A percentile compares a stretch with the other conserved stretches of the same genome.
Conservation (phyloP, 92 coral and sea anemone species). For the Micromussa lordhowensis region DNA sequence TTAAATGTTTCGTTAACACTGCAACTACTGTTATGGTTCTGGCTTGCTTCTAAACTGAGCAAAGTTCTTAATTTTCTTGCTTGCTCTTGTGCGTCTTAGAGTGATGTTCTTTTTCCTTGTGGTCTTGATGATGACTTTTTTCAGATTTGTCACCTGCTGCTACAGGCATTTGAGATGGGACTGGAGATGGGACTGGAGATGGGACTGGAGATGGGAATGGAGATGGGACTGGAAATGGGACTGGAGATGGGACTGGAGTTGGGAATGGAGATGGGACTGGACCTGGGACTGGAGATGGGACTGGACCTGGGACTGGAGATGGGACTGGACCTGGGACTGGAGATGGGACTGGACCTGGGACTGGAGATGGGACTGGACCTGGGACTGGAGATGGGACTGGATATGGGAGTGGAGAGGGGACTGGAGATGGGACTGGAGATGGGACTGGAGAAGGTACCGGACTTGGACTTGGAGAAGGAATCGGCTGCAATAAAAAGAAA, state of each 20-base stretch:
- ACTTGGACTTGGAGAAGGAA: not conserved
- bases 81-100: not conserved
- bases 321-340: slow-evolving; percentile 28
- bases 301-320: slow-evolving; percentile 23
- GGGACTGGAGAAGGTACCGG: slow-evolving; percentile 33
- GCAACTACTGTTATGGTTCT: too few relatives aligned
- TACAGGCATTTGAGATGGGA: slow-evolving; percentile 19
- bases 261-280: slow-evolving; percentile 36
- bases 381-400: slow-evolving; percentile 26
- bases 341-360: not conserved
- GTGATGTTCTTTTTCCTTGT: not conserved
- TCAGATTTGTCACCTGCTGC: slow-evolving; percentile 11
- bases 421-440: slow-evolving; percentile 20
- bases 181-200: not conserved
- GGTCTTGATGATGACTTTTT: not conserved
- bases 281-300: slow-evolving; percentile 17
- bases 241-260: slow-evolving; percentile 8
- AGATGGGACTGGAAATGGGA: slow-evolving; percentile 14
- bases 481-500: not conserved
- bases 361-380: slow-evolving; percentile 17
- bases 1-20: too few relatives aligned
- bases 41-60: not conserved
- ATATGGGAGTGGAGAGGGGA: slow-evolving; percentile 6
- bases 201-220: slow-evolving; percentile 17
- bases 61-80: not conserved